Evolutionary conservation across 2,888 invertebrate species (phyloP).

Genomic region (Crepidodera aurea): DNA sequence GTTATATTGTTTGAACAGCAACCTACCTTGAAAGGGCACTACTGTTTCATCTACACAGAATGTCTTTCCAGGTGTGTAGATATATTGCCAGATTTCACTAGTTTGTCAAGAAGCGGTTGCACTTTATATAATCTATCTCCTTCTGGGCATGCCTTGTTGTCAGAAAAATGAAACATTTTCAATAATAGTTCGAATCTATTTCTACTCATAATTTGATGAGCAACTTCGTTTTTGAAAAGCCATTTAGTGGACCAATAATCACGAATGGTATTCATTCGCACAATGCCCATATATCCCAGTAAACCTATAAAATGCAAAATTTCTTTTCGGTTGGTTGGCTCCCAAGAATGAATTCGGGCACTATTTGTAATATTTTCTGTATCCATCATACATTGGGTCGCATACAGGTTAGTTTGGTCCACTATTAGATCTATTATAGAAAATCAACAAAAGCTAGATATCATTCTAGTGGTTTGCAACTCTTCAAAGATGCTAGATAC

Average conservation of each 20-base stretch:
- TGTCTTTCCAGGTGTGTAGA: conserved; percentile 41
- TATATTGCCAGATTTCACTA: conserved; percentile 37
- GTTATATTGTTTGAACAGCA: conserved; percentile 45
- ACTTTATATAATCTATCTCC: conserved; percentile 43
- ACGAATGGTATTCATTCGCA: conserved; percentile 16
- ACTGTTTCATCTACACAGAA: conserved; percentile 48
- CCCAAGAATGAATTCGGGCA: neutral
- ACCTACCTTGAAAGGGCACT: conserved; percentile 46
- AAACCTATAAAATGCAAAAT: neutral
- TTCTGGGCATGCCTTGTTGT: conserved; percentile 41
- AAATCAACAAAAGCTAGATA: neutral
- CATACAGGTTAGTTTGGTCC: neutral
- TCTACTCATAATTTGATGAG: conserved; percentile 21
- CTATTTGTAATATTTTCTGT: neutral
- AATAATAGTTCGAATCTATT: conserved; percentile 31
- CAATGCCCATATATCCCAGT: conserved; percentile 33
- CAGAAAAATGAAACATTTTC: conserved; percentile 43
- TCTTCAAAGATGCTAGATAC: neutral
- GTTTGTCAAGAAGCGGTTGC: conserved; percentile 37
- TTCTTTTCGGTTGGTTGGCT: neutral
- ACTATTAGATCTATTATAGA: neutral
- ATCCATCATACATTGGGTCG: neutral
- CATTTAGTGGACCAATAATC: conserved; percentile 33
- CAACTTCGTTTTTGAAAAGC: conserved; percentile 25
- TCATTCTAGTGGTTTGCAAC: neutral